Evolutionary conservation across 1,140 invertebrate genomes (phyloP), one percentile per base, ranked within the genome.

Genomic region (Rhyzopertha dominica): DNA sequence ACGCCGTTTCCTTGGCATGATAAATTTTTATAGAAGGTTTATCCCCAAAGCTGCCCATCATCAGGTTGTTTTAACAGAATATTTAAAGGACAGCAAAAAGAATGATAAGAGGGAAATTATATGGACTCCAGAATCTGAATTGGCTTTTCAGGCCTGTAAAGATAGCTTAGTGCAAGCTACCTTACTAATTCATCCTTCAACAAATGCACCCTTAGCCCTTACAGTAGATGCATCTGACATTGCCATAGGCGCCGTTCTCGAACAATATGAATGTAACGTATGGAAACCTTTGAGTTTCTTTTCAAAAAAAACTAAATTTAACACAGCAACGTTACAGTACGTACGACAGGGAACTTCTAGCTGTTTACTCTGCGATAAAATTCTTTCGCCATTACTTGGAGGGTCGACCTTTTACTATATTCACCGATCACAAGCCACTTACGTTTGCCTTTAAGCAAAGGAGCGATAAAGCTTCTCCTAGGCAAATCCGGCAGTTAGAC

Each of bases 321-420:
- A 22, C 55, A 1, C 56, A 73, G 49, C 23, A 42, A 19, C 57
- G 62, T 12, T 69, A 71, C 29, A 59, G 49, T 8, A 53, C 65
- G 2, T 74, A 67, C 51, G 67, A 71, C 41, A 37, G 66, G 7
- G 68, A 75, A 49, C 47, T 74, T 1, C 35, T 73, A 0, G 71
- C 66, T 0, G 63, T 71, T 18, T 73, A 70, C 44, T 24, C 43
- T 17, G 44, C 56, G 0, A 36, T 68, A 13, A 23, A 39, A 19
- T 28, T 58, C 38, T 64, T 64, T 39, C 12, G 17, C 8, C 44
- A 53, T 20, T n/a, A 55, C 16, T 2, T 66, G 9, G 57, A 63
- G 53, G 58, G 50, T 12, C 25, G 49, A 24, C 7, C n/a, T 12
- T 54, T 54, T 22, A 14, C 9, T 5, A 43, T 61, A 14, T 34